Evolutionary conservation across 2,113 vertebrate species (phyloP).

Genomic region (Collichthys lucidus): DNA sequence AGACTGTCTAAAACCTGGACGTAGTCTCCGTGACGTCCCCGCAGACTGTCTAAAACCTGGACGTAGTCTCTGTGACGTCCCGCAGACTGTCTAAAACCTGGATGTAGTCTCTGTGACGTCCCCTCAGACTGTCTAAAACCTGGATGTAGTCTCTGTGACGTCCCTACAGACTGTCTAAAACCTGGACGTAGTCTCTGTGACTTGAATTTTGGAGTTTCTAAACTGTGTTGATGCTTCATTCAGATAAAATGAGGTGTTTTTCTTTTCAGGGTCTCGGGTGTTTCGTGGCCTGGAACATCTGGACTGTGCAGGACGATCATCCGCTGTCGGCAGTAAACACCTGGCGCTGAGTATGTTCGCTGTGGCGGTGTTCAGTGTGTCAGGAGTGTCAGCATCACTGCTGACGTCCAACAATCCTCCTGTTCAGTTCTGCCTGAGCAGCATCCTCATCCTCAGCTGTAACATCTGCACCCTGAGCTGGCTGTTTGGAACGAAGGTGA

Average conservation of each 20-base stretch:
- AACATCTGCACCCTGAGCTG: slow-evolving; percentile 87
- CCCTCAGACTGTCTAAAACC: too few relatives aligned
- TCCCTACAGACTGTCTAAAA: too few relatives aligned
- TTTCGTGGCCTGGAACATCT: slow-evolving; percentile 90
- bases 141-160: too few relatives aligned
- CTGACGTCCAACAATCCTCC: slow-evolving; percentile 90
- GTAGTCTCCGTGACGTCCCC: too few relatives aligned
- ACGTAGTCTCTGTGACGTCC: too few relatives aligned
- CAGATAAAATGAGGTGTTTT: not conserved
- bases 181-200: too few relatives aligned
- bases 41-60: too few relatives aligned
- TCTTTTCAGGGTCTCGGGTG: slow-evolving; percentile 88
- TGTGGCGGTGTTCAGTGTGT: slow-evolving; percentile 88
- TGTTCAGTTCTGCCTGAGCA: slow-evolving; percentile 90
- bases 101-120: too few relatives aligned
- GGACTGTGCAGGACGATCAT: slow-evolving; percentile 82
- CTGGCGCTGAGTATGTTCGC: slow-evolving; percentile 88
- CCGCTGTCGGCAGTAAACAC: slow-evolving; percentile 79
- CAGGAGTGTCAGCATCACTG: slow-evolving; percentile 86
- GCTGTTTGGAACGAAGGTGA: slow-evolving; percentile 91
- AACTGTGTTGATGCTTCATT: too few relatives aligned
- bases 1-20: too few relatives aligned
- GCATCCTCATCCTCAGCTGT: slow-evolving; percentile 91
- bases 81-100: too few relatives aligned
- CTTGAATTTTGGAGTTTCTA: too few relatives aligned